phyloP scores from a whole-genome alignment of 2,797 vertebrate species.

The Tragopan temminckii region DNA sequence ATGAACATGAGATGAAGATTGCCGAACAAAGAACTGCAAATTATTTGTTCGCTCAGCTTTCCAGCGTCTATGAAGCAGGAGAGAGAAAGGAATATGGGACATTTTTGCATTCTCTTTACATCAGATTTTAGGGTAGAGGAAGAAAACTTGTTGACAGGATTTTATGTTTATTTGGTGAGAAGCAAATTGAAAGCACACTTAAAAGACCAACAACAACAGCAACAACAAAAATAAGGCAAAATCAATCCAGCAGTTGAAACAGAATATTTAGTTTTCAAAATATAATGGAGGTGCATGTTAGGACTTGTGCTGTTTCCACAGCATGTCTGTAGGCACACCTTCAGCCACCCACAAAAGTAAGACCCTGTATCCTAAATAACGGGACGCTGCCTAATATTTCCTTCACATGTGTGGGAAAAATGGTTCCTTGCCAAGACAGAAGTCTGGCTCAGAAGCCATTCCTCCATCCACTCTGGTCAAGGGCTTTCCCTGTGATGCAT shows the following conservation, averaged over 20 bases:
- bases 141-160: slow-evolving; percentile 30
- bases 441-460: not conserved
- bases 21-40: not conserved
- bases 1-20: rapidly evolving
- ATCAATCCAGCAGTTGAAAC: not conserved
- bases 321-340: not conserved
- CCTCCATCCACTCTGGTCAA: not conserved
- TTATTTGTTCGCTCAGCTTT: not conserved
- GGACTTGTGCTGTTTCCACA: not conserved
- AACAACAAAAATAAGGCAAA: slow-evolving; percentile 12
- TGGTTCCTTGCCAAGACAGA: not conserved
- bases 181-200: slow-evolving; percentile 53
- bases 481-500: not conserved
- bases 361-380: not conserved
- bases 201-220: not conserved
- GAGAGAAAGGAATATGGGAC: not conserved
- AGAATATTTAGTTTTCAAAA: slow-evolving; percentile 30
- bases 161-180: slow-evolving; percentile 42
- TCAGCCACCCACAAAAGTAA: not conserved
- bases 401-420: not conserved
- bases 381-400: not conserved
- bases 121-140: not conserved
- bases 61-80: not conserved
- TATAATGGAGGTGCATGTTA: rapidly evolving
- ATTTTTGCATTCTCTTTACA: slow-evolving; percentile 10